Base-by-base conservation (phyloP, 1,140 invertebrate genomes). In the Ips typographus region DNA sequence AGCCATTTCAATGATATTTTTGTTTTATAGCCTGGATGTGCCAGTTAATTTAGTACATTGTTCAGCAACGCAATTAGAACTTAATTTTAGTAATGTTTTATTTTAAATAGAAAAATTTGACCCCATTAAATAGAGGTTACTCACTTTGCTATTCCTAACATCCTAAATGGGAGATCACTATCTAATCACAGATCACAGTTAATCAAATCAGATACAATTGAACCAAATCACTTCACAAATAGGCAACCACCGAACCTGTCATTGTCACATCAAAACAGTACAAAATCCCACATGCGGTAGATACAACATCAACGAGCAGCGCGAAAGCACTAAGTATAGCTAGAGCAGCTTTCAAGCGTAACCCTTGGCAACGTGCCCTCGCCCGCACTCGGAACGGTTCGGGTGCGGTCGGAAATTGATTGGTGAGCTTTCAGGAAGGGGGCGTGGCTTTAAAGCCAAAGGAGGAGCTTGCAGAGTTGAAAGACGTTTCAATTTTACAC, bases 251-350 rank as follows among this genome's bases (percentile, higher is more conserved):
- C 62, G 67, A 57, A 71, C 62, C 8, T 65, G 40, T 71, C 71
- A 75, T 73, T 71, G 67, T 65, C 59, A 53, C 47, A 71, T 51
- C 49, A 73, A 71, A 52, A 72, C 53, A 57, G 66, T 65, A 65
- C 64, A 59, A 65, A 66, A 59, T 8, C 5, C 40, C 36, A 43
- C 47, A 39, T 51, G 36, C 37, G 55, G 39, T 37, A 59, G 78
- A 78, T 75, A 75, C 74, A 71, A 76, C 71, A 76, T 75, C 74
- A 74, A 70, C 72, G 72, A 74, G 70, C 72, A 76, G 77, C 78
- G 77, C 78, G 78, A 74, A 70, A 76, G 73, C 73, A 80, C 79
- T 80, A 79, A 80, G 75, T 76, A 75, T 75, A 75, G 73, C 62
- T 68, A 71, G 62, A 73, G 70, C 71, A 66, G 66, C 75, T 75